These are phyloP conservation scores for Pammene aurita DNA, from an alignment of 2,888 invertebrate genomes.

Conservation along the genomic window DNA sequence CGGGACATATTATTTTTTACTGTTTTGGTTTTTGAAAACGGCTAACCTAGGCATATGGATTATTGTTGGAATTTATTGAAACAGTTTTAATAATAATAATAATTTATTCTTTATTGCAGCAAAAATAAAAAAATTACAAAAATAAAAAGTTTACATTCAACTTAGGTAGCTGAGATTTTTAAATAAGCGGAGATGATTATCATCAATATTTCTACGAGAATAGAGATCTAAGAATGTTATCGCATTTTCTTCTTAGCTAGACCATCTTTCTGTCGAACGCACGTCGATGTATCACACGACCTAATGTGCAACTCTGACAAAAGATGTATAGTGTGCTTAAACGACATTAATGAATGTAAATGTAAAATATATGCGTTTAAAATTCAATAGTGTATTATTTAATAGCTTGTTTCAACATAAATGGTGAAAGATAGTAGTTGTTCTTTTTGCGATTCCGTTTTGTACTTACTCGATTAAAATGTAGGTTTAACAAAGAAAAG, in stretches of 20 bases:
- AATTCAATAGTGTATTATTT: slow-evolving; percentile 29
- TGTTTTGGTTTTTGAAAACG: too few species aligned
- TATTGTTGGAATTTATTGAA: too few species aligned
- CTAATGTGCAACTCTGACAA: slow-evolving; percentile 24
- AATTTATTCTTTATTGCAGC: too few species aligned
- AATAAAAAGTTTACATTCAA: too few species aligned
- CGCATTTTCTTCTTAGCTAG: neutral
- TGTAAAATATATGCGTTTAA: slow-evolving; percentile 33
- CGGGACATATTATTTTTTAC: too few species aligned
- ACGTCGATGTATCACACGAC: slow-evolving; percentile 27
- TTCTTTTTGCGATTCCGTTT: neutral
- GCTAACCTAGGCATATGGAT: too few species aligned
- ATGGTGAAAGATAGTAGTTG: slow-evolving; percentile 6
- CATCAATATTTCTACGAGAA: too few species aligned
- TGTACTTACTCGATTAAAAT: neutral
- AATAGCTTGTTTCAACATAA: slow-evolving; percentile 20
- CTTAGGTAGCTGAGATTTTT: too few species aligned
- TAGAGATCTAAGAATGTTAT: neutral
- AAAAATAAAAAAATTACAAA: too few species aligned
- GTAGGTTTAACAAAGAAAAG: neutral
- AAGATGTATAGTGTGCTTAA: slow-evolving; percentile 35
- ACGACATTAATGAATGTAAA: slow-evolving; percentile 39
- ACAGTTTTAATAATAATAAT: too few species aligned
- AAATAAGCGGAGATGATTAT: too few species aligned
- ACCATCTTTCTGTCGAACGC: slow-evolving; percentile 6